Percentiles rank a stretch among this genome's conserved stretches.
These are phyloP conservation scores for Pycnomerus fuliginosus DNA, from an alignment of 2,888 invertebrate species.

Conservation along the genomic window DNA sequence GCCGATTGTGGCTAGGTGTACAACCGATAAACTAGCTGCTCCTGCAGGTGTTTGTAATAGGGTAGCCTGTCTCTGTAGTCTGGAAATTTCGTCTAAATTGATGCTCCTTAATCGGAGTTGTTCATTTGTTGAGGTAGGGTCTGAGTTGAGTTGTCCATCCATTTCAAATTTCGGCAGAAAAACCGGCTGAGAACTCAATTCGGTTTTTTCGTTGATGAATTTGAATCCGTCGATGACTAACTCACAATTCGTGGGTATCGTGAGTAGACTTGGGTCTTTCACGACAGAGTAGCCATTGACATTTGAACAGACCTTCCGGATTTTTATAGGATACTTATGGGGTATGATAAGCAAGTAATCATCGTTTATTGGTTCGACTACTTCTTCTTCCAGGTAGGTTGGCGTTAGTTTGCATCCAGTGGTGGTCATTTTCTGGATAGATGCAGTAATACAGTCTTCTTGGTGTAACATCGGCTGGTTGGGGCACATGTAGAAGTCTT, in stretches of 20 bases:
- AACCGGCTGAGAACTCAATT: neutral
- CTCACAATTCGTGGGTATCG: neutral
- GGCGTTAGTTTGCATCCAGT: conserved; percentile 1
- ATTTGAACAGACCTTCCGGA: too few relatives aligned
- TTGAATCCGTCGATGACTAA: neutral
- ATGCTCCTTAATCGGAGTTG: conserved; percentile 1
- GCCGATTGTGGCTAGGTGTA: neutral
- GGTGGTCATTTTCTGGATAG: neutral
- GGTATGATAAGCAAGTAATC: too few relatives aligned
- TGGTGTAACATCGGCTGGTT: neutral
- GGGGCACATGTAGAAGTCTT: conserved; percentile 12
- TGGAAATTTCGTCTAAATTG: conserved; percentile 1
- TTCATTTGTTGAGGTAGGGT: neutral
- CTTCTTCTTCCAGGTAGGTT: too few relatives aligned
- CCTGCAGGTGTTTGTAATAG: neutral
- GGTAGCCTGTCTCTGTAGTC: neutral
- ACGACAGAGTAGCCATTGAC: too few relatives aligned
- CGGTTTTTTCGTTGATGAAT: neutral
- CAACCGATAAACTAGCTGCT: neutral
- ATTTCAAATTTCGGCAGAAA: conserved; percentile 1
- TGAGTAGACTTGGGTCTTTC: conserved; percentile 1
- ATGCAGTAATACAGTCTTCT: too few relatives aligned
- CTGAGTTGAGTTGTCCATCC: neutral
- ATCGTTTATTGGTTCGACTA: too few relatives aligned
- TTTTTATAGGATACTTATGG: too few relatives aligned